Conservation (phyloP, 2,888 invertebrate genomes). For the Nomada lathburiana region DNA sequence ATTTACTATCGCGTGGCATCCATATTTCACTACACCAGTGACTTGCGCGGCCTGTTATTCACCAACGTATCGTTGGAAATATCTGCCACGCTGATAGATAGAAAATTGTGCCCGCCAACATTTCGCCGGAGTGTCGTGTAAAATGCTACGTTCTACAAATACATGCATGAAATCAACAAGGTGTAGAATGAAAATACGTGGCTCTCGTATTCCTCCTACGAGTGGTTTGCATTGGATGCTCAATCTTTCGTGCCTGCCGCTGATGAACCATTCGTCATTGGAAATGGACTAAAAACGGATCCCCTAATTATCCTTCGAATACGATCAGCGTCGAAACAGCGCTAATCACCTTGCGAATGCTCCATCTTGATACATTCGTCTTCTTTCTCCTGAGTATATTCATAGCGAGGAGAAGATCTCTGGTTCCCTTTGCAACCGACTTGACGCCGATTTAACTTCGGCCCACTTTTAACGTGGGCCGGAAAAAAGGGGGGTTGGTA, state of each 20-base stretch:
- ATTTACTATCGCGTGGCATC: background rate
- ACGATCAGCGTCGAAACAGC: no score
- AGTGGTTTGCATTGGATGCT: background rate
- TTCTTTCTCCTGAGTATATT: background rate
- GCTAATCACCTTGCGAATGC: constrained; percentile 11
- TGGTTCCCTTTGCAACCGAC: constrained; percentile 10
- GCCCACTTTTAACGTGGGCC: constrained; percentile 43
- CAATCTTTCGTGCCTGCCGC: background rate
- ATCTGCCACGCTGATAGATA: background rate
- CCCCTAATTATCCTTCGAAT: constrained; percentile 1
- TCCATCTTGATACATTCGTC: background rate
- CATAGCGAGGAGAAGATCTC: background rate
- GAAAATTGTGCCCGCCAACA: background rate
- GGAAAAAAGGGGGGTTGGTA: background rate
- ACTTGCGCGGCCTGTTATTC: background rate
- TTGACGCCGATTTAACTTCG: constrained; percentile 50
- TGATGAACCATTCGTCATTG: background rate
- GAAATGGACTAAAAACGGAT: constrained; percentile 13
- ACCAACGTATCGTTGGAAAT: background rate
- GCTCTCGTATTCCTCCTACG: background rate
- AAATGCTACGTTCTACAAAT: no score
- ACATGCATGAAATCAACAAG: no score
- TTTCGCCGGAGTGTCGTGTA: no score
- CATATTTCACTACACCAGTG: background rate
- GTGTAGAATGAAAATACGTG: no score